phyloP scores from a whole-genome alignment of 2,113 vertebrate species.

The Ochotona curzoniae region DNA sequence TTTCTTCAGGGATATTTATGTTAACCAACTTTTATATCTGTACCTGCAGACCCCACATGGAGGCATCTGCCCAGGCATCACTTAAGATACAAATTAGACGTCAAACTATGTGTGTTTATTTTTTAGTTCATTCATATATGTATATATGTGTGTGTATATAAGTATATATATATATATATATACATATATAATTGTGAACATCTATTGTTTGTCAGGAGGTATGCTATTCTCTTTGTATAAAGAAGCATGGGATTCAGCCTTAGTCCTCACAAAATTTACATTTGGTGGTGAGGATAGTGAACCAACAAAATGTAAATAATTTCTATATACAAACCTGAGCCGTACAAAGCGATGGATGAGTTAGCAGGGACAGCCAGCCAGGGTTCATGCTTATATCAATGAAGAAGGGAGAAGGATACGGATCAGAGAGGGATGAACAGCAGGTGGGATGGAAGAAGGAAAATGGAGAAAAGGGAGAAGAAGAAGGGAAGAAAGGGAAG shows the following conservation, averaged over 20 bases:
- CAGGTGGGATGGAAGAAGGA: background rate
- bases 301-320: background rate
- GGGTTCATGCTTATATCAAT: background rate
- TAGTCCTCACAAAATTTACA: background rate
- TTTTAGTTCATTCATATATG: too few species aligned
- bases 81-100: background rate
- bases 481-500: background rate
- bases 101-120: too few species aligned
- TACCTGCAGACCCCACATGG: background rate
- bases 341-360: background rate
- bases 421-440: background rate
- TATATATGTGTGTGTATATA: too few species aligned
- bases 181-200: too few species aligned
- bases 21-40: background rate
- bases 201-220: background rate
- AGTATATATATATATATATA: too few species aligned
- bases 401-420: background rate
- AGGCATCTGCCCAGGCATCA: background rate
- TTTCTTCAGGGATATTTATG: background rate
- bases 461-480: background rate
- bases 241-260: background rate
- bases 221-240: background rate
- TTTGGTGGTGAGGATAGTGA: background rate
- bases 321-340: background rate
- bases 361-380: background rate